Evolutionary conservation across 2,797 vertebrate genomes (phyloP).

Genomic region (Ambastaia sidthimunki): DNA sequence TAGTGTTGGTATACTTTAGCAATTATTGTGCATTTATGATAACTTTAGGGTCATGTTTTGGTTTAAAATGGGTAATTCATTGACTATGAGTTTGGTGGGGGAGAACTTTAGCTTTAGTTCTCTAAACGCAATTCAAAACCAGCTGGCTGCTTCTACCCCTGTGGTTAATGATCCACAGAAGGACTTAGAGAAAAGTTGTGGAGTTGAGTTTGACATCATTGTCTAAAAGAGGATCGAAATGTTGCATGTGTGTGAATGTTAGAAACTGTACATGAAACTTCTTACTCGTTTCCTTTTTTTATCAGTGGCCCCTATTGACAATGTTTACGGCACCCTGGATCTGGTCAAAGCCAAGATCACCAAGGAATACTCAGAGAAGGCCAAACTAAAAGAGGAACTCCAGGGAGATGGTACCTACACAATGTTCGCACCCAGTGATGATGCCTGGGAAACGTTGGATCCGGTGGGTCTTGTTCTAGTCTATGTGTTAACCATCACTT

Average conservation of each 20-base stretch:
- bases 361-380: conserved; percentile 82
- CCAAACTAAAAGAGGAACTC: conserved; percentile 86
- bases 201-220: neutral
- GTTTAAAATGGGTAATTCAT: conserved; percentile 29
- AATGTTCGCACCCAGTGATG: conserved; percentile 93
- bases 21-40: neutral
- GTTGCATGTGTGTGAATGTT: conserved; percentile 1
- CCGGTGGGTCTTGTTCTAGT: conserved; percentile 76
- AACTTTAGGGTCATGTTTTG: neutral
- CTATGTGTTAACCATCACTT: neutral
- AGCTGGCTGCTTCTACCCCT: neutral
- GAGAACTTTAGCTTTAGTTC: conserved; percentile 7
- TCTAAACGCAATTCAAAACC: conserved; percentile 12
- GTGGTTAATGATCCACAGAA: conserved; percentile 9
- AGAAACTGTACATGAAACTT: neutral
- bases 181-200: neutral
- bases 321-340: conserved; percentile 89
- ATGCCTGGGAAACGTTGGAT: conserved; percentile 88
- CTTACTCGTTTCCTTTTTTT: conserved; percentile 22
- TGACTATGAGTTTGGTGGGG: neutral
- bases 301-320: conserved; percentile 91
- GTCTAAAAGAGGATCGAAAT: neutral
- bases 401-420: conserved; percentile 89
- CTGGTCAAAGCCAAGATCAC: conserved; percentile 85
- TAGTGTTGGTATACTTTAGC: too few relatives aligned